Evolutionary conservation across 2,888 invertebrate genomes (phyloP).

Genomic region (Nebria salina): DNA sequence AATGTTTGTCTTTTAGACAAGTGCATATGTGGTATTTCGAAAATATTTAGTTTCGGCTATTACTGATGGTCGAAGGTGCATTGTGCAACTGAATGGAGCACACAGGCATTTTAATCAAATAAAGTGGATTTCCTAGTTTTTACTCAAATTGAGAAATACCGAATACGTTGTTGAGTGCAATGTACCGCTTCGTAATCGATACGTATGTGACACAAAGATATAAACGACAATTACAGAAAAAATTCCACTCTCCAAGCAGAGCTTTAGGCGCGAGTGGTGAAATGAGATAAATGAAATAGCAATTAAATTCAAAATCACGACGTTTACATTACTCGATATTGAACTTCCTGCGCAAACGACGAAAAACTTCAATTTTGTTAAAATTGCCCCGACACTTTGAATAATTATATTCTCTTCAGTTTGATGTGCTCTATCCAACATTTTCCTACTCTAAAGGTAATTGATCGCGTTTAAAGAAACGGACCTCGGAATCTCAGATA

Average conservation of each 20-base stretch:
- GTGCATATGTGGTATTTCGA: background rate
- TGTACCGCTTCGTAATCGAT: constrained; percentile 38
- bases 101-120: constrained; percentile 48
- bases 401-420: constrained; percentile 51
- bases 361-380: constrained; percentile 26
- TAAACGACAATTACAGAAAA: background rate
- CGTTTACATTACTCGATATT: too few relatives aligned
- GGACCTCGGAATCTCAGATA: too few relatives aligned
- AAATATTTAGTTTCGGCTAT: background rate
- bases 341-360: constrained; percentile 38
- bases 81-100: constrained; percentile 26
- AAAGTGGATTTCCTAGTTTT: constrained; percentile 49
- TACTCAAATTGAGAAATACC: constrained; percentile 33
- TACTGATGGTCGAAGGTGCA: constrained; percentile 8
- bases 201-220: constrained; percentile 21
- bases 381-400: constrained; percentile 53
- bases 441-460: background rate
- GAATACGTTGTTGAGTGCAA: constrained; percentile 37
- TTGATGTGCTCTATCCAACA: constrained; percentile 48
- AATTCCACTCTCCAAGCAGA: constrained; percentile 23
- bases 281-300: constrained; percentile 52
- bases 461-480: background rate
- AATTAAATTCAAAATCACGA: constrained; percentile 50
- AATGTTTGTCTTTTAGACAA: background rate
- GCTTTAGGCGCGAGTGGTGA: constrained; percentile 17